Conservation (phyloP, 2,888 invertebrate genomes). For the Caenorhabditis sp. region DNA sequence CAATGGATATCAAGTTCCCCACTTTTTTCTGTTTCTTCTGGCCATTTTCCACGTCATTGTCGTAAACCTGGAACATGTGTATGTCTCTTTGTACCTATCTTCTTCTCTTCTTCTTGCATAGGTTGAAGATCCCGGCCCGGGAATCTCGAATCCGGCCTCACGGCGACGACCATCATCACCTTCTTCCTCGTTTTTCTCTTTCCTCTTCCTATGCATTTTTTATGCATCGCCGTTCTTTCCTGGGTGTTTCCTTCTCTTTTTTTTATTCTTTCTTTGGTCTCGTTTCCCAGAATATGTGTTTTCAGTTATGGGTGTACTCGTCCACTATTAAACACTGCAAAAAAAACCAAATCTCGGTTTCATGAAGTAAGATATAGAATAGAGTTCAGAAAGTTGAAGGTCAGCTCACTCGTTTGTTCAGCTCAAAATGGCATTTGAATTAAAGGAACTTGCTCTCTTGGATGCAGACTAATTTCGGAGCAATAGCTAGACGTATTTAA, state of each 20-base stretch:
- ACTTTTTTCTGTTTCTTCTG: constrained; percentile 10
- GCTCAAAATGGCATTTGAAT: no score
- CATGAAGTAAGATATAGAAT: neutral
- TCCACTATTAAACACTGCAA: neutral
- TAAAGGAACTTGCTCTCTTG: no score
- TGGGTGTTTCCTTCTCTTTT: constrained; percentile 21
- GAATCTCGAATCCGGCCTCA: constrained; percentile 1
- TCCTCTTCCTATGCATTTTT: constrained; percentile 13
- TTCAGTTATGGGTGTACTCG: neutral
- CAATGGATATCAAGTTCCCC: constrained; percentile 33
- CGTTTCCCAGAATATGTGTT: neutral
- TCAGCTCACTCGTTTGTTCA: no score
- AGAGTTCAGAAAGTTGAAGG: neutral
- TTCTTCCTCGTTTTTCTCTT: constrained; percentile 16
- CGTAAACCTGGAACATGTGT: constrained; percentile 36
- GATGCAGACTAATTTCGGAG: no score
- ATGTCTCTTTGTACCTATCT: constrained; percentile 22
- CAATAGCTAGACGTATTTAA: no score
- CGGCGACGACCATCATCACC: constrained; percentile 32
- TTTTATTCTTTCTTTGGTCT: neutral
- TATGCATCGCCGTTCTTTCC: constrained; percentile 11
- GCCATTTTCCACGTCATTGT: constrained; percentile 34
- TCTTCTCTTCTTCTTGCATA: neutral
- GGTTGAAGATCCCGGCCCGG: constrained; percentile 24
- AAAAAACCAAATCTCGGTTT: neutral